A percentile compares a stretch with the other conserved stretches of the same genome.
Evolutionary conservation across 1,140 invertebrate genomes (phyloP).

Genomic region (Bombus waltoni): DNA sequence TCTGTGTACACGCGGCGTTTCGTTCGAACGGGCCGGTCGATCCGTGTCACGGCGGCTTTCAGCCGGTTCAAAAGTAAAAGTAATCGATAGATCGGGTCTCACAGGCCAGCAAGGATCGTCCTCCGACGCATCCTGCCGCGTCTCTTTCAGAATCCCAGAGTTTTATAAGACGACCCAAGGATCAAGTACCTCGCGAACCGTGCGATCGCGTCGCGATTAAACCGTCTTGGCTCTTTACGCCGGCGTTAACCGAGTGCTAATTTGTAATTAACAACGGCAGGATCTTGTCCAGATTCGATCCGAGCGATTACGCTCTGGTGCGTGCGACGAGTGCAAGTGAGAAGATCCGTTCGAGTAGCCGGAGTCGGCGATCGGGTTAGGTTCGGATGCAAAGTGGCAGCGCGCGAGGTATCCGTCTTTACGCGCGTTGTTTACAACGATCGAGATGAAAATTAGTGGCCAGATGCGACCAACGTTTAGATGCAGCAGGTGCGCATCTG

Average conservation of each 20-base stretch:
- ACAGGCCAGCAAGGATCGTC: neutral
- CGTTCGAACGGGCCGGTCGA: slow-evolving; percentile 25
- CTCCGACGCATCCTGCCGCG: neutral
- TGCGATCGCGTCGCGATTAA: neutral
- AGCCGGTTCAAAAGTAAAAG: slow-evolving; percentile 44
- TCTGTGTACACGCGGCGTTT: slow-evolving; percentile 39
- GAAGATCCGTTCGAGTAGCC: neutral
- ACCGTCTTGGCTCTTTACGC: neutral
- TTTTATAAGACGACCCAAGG: neutral
- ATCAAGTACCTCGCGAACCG: neutral
- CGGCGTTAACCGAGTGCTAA: neutral
- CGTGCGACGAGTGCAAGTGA: neutral
- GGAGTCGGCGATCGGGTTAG: neutral
- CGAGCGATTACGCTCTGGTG: neutral
- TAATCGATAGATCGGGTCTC: slow-evolving; percentile 34
- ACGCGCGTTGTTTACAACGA: neutral
- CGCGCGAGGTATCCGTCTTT: neutral
- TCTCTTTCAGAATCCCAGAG: neutral
- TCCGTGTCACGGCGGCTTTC: slow-evolving; percentile 45
- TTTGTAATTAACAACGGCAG: neutral
- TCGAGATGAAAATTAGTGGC: neutral
- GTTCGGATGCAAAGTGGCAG: no score
- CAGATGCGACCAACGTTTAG: slow-evolving; percentile 16
- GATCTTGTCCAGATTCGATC: no score
- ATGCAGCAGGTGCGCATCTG: slow-evolving; percentile 61